Evolutionary conservation across 2,797 vertebrate genomes (phyloP), one percentile per base, ranked within the genome.

Genomic region (Orestias chungarensis): DNA sequence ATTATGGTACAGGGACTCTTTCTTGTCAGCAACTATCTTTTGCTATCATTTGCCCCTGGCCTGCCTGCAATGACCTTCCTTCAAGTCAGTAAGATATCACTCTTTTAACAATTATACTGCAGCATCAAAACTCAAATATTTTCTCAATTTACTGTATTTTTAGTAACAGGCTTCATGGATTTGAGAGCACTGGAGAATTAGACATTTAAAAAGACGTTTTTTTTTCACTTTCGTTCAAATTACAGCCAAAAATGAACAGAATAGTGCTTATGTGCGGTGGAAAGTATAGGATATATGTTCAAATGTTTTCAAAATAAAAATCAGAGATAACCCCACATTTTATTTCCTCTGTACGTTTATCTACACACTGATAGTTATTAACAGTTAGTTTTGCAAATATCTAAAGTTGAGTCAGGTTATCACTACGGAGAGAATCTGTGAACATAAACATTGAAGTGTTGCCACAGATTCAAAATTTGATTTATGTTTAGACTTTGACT

Each of bases 1-100:
- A 93, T 95, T 65, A 27, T 93, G 44, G 6, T 88, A 3, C 94
- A 95, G 82, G 94, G 92, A 4, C 64, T 93, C 17, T 93, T 88
- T 78, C 87, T 94, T 52, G 87, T 94, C 75, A 88, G 67, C 70
- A 93, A 92, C 79, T 93, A 91, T 44, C 2, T 91, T 44, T 80
- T 95, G 72, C 89, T 95, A 23, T 91, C 93, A 80, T 95, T 94
- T 64, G 90, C 84, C 18, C 75, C 84, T 0, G 87, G 89, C 68
- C 84, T 95, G 54, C 29, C 79, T 33, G 90, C 93, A 4, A 92
- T 95, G 92, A 79, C 74, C 20, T 83, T 87, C 73, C 86, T 95
- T 76, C 92, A 95, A 90, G 90, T 95, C 40, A 72, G 75, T 69
- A 33, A 27, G 18, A 40, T 49, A 49, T 18, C 9, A 47, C 14